A percentile compares a stretch with the other conserved stretches of the same genome.
Evolutionary conservation across 2,797 vertebrate species (phyloP).

Genomic region (Sebastes hubbsi): DNA sequence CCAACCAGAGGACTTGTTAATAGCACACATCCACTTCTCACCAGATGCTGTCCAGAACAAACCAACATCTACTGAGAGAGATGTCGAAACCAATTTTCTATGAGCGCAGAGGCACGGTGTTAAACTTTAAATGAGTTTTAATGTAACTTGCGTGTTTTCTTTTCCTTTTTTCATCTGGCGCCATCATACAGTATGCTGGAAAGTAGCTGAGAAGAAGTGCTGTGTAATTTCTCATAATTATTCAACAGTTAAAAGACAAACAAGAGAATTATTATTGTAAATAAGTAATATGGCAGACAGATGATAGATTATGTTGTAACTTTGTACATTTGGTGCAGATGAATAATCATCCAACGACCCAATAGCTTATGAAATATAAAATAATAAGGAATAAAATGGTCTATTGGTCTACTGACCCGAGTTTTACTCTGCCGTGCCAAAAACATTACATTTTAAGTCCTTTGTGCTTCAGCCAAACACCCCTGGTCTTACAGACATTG

Average conservation of each 20-base stretch:
- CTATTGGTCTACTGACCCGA: background rate
- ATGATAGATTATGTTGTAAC: background rate
- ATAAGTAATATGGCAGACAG: background rate
- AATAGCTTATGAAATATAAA: background rate
- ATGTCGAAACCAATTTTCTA: constrained; percentile 70
- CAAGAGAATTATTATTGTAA: background rate
- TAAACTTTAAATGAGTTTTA: constrained; percentile 53
- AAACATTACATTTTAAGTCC: constrained; percentile 8
- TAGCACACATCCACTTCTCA: constrained; percentile 81
- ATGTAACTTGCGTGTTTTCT: constrained; percentile 35
- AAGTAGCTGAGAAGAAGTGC: constrained; percentile 7
- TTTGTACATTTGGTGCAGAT: background rate
- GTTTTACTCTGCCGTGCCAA: constrained; percentile 1
- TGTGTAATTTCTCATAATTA: background rate
- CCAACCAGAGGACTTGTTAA: constrained; percentile 80
- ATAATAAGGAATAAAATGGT: background rate
- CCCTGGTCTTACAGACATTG: background rate
- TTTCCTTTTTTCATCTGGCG: background rate
- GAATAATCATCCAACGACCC: background rate
- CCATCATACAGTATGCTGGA: background rate
- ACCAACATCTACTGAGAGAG: constrained; percentile 66
- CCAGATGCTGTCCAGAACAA: constrained; percentile 79
- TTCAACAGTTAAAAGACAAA: constrained; percentile 3
- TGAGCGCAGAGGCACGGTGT: constrained; percentile 49
- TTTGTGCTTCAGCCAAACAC: constrained; percentile 1